Evolutionary conservation across 2,797 vertebrate species (phyloP).

Genomic region (Vultur gryphus): DNA sequence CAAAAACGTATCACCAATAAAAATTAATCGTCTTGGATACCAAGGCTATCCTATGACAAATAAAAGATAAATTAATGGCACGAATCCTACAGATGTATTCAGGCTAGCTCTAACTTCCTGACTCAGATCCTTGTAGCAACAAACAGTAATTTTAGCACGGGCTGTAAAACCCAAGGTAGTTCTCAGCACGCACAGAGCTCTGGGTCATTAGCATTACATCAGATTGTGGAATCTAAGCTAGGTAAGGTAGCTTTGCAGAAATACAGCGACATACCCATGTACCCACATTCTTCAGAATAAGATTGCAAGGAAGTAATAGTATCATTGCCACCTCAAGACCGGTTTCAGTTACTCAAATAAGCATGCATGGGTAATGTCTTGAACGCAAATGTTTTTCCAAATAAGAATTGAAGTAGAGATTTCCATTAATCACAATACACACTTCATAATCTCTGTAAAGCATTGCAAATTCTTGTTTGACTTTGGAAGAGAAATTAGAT

Average conservation of each 20-base stretch:
- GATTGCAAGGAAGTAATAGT: neutral
- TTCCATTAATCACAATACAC: neutral
- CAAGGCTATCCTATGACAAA: neutral
- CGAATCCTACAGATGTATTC: neutral
- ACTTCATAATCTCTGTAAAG: neutral
- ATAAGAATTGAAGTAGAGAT: neutral
- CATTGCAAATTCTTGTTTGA: neutral
- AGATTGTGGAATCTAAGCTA: neutral
- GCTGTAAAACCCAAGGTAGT: neutral
- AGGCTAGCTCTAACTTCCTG: neutral
- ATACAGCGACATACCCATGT: accelerated
- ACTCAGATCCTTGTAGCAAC: neutral
- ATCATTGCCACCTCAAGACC: neutral
- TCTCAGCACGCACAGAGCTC: neutral
- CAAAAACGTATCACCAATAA: neutral
- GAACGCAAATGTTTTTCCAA: neutral
- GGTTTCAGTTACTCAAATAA: neutral
- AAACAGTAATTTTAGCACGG: neutral
- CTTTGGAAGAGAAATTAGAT: neutral
- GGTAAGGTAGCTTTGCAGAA: neutral
- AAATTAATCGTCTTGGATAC: neutral
- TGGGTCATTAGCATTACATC: neutral
- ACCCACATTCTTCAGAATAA: neutral
- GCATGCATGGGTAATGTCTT: neutral
- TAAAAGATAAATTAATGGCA: neutral